Percentiles rank a stretch among this genome's conserved stretches.
phyloP scores from a whole-genome alignment of 2,888 invertebrate species.

The Atethmia centrago region DNA sequence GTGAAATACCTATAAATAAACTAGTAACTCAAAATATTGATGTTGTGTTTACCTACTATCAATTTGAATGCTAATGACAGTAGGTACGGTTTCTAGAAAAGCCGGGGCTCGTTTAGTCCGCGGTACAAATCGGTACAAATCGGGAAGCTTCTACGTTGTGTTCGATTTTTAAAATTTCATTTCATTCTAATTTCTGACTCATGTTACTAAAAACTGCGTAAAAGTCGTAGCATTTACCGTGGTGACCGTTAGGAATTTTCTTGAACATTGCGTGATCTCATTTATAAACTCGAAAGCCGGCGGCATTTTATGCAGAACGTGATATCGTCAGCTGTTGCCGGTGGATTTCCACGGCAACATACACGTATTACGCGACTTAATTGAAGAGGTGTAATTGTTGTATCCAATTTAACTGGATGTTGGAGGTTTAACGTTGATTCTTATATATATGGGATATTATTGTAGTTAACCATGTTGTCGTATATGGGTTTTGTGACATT shows the following conservation, averaged over 20 bases:
- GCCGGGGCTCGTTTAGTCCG: neutral
- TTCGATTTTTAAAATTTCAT: conserved; percentile 6
- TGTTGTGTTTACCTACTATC: conserved; percentile 8
- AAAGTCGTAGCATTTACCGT: conserved; percentile 2
- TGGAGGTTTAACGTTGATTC: conserved; percentile 17
- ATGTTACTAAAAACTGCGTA: conserved; percentile 3
- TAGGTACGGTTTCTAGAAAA: conserved; percentile 42
- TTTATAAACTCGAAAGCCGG: conserved; percentile 26
- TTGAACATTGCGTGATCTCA: conserved; percentile 39
- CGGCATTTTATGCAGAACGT: conserved; percentile 30
- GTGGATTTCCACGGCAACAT: conserved; percentile 29
- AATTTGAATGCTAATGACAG: conserved; percentile 3
- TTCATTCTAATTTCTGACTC: conserved; percentile 7
- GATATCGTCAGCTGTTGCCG: conserved; percentile 48
- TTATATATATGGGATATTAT: conserved; percentile 44
- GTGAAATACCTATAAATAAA: conserved; percentile 24
- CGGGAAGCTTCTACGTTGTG: conserved; percentile 53
- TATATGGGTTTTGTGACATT: conserved; percentile 22
- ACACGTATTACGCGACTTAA: conserved; percentile 22
- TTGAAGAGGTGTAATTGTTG: conserved; percentile 15
- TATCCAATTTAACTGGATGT: conserved; percentile 10
- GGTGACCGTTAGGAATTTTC: conserved; percentile 40
- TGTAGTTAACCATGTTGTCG: conserved; percentile 13
- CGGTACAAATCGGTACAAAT: conserved; percentile 33
- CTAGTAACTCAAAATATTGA: conserved; percentile 4